Evolutionary conservation across 2,113 vertebrate genomes (phyloP), one percentile per base, ranked within the genome.

Genomic region (Brachypteracias leptosomus): DNA sequence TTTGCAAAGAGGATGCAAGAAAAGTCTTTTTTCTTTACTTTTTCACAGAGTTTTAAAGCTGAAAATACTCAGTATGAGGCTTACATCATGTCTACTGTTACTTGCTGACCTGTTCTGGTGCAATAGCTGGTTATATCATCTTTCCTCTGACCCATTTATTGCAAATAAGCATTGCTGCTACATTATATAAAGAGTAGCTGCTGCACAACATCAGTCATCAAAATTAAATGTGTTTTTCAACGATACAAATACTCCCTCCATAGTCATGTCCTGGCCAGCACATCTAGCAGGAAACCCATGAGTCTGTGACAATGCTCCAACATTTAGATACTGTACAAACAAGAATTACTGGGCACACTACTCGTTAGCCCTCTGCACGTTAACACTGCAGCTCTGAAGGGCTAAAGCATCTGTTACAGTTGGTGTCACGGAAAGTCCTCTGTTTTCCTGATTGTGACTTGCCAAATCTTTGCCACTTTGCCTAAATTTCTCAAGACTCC

Each of bases 271-370:
- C 51, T 66, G 58, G 46, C 18, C 21, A 11, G 28, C 21, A 25
- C 9, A 25, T 2, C 33, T 0, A 73, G n/a, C 33, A 87, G 49
- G 49, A 67, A 75, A 66, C 17, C 22, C 18, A 7, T 0, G 3
- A 68, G 52, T 31, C 47, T 3, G 2, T 19, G 19, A 8, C n/a
- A 74, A 6, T 2, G 2, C 49, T 25, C 21, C 57, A 74, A 46
- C 77, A 36, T 52, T 76, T 55, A 11, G 21, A 13, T 6, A 25
- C 10, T 7, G 18, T 1, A 18, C 21, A 54, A 28, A 67, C 4
- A 49, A 21, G n/a, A 84, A 77, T n/a, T 36, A 29, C 0, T 0
- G 28, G 40, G 20, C 58, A 18, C 0, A 2, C 13, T 47, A 7
- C 44, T 31, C 4, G 0, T 59, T 21, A 31, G 25, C 40, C 40